These are phyloP conservation scores for Melanitta fusca DNA, from an alignment of 2,797 vertebrate genomes.

Conservation along the genomic window DNA sequence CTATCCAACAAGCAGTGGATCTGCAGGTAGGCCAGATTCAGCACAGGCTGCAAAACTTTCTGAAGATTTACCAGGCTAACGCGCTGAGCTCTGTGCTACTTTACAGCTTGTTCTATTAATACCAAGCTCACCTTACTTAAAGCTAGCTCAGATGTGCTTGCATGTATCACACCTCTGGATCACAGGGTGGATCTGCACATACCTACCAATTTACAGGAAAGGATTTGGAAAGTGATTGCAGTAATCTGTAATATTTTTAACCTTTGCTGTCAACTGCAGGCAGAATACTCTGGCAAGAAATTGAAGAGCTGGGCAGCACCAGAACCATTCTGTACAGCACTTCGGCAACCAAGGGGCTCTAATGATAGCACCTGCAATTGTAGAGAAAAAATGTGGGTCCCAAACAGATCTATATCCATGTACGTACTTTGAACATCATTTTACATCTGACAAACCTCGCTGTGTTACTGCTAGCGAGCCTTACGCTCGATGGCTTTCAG, in stretches of 20 bases:
- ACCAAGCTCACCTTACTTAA: neutral
- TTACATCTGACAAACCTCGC: neutral
- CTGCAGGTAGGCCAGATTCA: neutral
- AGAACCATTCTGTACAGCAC: neutral
- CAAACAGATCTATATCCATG: fast-evolving
- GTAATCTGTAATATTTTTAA: neutral
- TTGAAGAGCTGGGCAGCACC: neutral
- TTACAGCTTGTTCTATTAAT: neutral
- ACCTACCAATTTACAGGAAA: neutral
- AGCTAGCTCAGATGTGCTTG: neutral
- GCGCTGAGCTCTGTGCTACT: neutral
- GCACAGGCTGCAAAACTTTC: neutral
- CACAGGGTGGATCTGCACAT: neutral
- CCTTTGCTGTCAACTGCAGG: neutral
- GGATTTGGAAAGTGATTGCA: neutral
- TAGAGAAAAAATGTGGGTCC: neutral
- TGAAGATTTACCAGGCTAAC: neutral
- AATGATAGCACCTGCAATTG: neutral
- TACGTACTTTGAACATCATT: fast-evolving
- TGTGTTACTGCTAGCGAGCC: neutral
- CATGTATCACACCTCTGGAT: neutral
- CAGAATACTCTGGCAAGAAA: neutral
- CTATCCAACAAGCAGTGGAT: fast-evolving
- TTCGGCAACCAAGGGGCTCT: neutral
- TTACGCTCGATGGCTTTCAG: neutral